Evolutionary conservation across 2,797 vertebrate genomes (phyloP), one percentile per base, ranked within the genome.

Genomic region (Onychomys torridus): DNA sequence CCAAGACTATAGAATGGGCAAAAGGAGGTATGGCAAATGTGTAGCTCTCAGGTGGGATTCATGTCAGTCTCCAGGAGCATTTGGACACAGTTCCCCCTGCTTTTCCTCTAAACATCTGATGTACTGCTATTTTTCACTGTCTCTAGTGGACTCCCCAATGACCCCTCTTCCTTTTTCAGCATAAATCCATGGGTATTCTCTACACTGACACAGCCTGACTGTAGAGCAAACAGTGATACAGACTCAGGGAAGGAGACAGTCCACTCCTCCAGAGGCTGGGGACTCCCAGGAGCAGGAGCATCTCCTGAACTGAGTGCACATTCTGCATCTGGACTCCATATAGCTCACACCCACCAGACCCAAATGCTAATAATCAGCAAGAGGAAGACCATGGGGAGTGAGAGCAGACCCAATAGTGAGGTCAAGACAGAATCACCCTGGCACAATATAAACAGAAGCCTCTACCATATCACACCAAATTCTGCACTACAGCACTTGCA

Each of bases 1-100:
- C 93, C 93, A 97, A 96, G 95, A 88, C 88, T 82, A 91, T 97
- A 89, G 96, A 95, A 81, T 37, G 84, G 90, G 94, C 94, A 94
- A 96, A 96, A 84, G 95, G 92, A 92, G 96, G 57, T 52, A 87
- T 52, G 0, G 5, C 91, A 79, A 78, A 92, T 46, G 85, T 63
- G 59, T 32, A 32, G 69, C 89, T 21, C 61, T 92, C 81, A 40
- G 57, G 14, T 0, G 10, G 94, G 94, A 95, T 96, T 97, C 92
- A 86, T 96, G 95, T 95, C 96, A 91, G 96, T 95, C 94, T 92
- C 92, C 2, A 14, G 93, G 88, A 29, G 71, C 93, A 85, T 96
- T 96, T 86, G 90, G 93, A 96, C 0, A n/a, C 32, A 16, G 29
- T 7, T 55, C 17, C 77, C 4, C 34, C 52, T 57, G 49, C 32